These are phyloP conservation scores for Catocala sponsa DNA, from an alignment of 2,888 invertebrate genomes.

Conservation along the genomic window DNA sequence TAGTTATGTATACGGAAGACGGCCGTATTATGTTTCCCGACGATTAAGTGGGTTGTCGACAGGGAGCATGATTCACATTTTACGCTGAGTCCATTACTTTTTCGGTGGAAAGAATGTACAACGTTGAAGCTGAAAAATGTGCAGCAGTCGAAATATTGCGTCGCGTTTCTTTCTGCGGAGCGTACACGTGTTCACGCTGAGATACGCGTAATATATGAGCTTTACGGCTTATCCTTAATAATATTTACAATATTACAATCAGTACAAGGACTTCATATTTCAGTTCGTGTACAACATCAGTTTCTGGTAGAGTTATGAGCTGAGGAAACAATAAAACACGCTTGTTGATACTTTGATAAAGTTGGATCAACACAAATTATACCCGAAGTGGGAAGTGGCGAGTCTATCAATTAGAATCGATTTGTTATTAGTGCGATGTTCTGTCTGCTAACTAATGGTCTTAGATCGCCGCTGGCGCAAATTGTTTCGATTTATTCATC, in stretches of 20 bases:
- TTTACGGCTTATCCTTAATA: conserved; percentile 22
- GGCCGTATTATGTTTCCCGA: conserved; percentile 65
- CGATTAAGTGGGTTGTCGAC: conserved; percentile 70
- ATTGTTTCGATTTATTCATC: conserved; percentile 19
- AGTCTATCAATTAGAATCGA: conserved; percentile 25
- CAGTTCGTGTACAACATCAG: background rate
- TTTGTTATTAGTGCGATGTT: conserved; percentile 47
- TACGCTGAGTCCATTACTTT: conserved; percentile 59
- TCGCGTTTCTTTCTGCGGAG: conserved; percentile 17
- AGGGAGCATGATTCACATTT: conserved; percentile 69
- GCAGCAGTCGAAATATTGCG: conserved; percentile 48
- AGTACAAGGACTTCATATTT: conserved; percentile 6
- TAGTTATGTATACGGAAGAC: conserved; percentile 61
- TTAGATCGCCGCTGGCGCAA: conserved; percentile 32
- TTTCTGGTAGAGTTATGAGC: conserved; percentile 1
- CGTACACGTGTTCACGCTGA: conserved; percentile 39
- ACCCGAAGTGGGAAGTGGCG: conserved; percentile 51
- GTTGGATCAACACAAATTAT: conserved; percentile 28
- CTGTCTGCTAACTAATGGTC: conserved; percentile 16
- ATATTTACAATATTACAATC: conserved; percentile 15
- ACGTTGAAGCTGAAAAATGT: conserved; percentile 46
- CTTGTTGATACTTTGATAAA: conserved; percentile 9
- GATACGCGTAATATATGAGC: conserved; percentile 25
- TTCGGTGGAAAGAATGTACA: conserved; percentile 53
- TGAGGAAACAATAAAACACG: conserved; percentile 11